Conservation (phyloP, 1,140 invertebrate genomes). For the Calephelis nemesis region DNA sequence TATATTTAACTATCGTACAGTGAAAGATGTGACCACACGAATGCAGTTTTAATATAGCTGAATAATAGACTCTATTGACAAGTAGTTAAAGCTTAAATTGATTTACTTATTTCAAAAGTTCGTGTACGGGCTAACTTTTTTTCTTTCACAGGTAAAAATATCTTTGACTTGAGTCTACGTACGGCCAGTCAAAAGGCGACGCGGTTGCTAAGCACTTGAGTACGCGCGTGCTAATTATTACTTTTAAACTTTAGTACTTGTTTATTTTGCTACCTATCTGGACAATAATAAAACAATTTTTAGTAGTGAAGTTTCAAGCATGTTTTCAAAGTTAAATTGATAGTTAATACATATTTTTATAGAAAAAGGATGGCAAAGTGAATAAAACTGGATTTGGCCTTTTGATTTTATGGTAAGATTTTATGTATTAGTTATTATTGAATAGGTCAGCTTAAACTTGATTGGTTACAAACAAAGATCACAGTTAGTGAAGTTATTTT, state of each 20-base stretch:
- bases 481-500: slow-evolving; percentile 17
- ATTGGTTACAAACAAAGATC: slow-evolving; percentile 19
- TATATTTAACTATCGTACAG: slow-evolving; percentile 19
- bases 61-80: slow-evolving; percentile 22
- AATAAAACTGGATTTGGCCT: slow-evolving; percentile 23
- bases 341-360: slow-evolving; percentile 15
- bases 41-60: slow-evolving; percentile 30
- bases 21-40: slow-evolving; percentile 34
- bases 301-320: slow-evolving; percentile 6
- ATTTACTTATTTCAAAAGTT: slow-evolving; percentile 34
- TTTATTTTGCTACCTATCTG: slow-evolving; percentile 5
- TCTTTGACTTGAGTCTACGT: slow-evolving; percentile 46
- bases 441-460: slow-evolving; percentile 7
- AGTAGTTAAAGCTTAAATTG: slow-evolving; percentile 22
- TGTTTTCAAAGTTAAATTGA: slow-evolving; percentile 17
- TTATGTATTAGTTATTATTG: slow-evolving; percentile 15
- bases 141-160: slow-evolving; percentile 74
- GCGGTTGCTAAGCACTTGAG: slow-evolving; percentile 43
- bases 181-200: slow-evolving; percentile 60
- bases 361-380: slow-evolving; percentile 3
- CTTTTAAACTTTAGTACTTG: slow-evolving; percentile 26
- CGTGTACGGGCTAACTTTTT: slow-evolving; percentile 60
- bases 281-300: background rate
- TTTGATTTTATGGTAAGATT: slow-evolving; percentile 25
- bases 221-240: slow-evolving; percentile 26